A percentile compares a stretch with the other conserved stretches of the same genome.
These are phyloP conservation scores for Sitobion miscanthi DNA, from an alignment of 1,140 invertebrate genomes.

Conservation along the genomic window DNA sequence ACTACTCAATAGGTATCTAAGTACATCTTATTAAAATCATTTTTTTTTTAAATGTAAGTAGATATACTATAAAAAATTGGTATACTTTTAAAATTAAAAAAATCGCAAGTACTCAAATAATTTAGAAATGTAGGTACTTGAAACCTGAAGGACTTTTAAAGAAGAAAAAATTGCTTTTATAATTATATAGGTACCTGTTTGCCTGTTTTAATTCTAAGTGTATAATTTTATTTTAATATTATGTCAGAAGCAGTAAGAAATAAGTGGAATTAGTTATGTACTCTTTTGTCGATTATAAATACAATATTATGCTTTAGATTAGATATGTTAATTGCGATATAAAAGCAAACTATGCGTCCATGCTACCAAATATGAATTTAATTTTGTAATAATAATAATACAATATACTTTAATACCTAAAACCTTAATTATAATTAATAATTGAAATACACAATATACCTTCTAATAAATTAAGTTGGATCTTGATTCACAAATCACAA, in stretches of 20 bases:
- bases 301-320: background rate
- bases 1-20: background rate
- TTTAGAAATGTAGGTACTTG: background rate
- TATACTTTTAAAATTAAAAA: background rate
- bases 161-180: background rate
- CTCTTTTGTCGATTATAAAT: background rate
- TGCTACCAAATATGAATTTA: background rate
- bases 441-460: background rate
- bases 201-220: background rate
- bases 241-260: background rate
- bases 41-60: background rate
- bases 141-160: background rate
- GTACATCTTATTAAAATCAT: background rate
- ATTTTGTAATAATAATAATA: slow-evolving; percentile 7
- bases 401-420: background rate
- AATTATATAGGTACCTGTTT: background rate
- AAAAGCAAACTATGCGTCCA: background rate
- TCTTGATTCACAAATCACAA: background rate
- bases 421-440: background rate
- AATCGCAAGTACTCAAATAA: background rate
- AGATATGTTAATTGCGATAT: background rate
- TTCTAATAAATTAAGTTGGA: background rate
- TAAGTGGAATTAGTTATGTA: background rate
- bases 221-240: background rate
- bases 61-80: background rate